Evolutionary conservation across 2,888 invertebrate genomes (phyloP).

Genomic region (Mesopsocus fuscifrons): DNA sequence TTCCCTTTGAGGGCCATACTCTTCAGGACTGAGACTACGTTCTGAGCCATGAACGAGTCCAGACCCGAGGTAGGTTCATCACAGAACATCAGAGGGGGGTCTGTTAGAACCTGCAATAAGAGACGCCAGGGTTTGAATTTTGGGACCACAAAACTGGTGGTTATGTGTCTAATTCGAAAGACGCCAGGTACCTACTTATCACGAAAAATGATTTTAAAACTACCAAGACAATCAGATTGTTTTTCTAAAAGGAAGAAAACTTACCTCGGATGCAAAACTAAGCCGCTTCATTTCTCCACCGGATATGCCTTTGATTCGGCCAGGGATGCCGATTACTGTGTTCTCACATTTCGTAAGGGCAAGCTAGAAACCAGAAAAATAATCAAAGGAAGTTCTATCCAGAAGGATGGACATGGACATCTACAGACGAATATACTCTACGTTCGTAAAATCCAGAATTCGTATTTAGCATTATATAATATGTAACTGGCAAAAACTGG

Average conservation of each 20-base stretch:
- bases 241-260: slow-evolving; percentile 7
- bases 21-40: slow-evolving; percentile 55
- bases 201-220: too few species aligned
- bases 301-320: slow-evolving; percentile 76
- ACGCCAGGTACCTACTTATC: too few species aligned
- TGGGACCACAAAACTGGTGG: too few species aligned
- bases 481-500: too few species aligned
- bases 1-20: slow-evolving; percentile 39
- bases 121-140: not conserved
- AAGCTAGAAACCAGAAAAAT: slow-evolving; percentile 33
- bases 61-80: slow-evolving; percentile 95
- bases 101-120: slow-evolving; percentile 49
- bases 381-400: not conserved
- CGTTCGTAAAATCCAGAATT: too few species aligned
- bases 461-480: too few species aligned
- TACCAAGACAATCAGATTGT: too few species aligned
- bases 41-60: slow-evolving; percentile 93
- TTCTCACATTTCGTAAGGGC: slow-evolving; percentile 77
- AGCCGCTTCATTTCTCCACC: slow-evolving; percentile 92
- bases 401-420: too few species aligned
- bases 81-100: slow-evolving; percentile 88
- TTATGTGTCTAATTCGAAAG: too few species aligned
- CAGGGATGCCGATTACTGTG: slow-evolving; percentile 76
- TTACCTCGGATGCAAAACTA: slow-evolving; percentile 83
- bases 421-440: too few species aligned